These are phyloP conservation scores for Ameiurus melas DNA, from an alignment of 2,113 vertebrate species.

Conservation along the genomic window DNA sequence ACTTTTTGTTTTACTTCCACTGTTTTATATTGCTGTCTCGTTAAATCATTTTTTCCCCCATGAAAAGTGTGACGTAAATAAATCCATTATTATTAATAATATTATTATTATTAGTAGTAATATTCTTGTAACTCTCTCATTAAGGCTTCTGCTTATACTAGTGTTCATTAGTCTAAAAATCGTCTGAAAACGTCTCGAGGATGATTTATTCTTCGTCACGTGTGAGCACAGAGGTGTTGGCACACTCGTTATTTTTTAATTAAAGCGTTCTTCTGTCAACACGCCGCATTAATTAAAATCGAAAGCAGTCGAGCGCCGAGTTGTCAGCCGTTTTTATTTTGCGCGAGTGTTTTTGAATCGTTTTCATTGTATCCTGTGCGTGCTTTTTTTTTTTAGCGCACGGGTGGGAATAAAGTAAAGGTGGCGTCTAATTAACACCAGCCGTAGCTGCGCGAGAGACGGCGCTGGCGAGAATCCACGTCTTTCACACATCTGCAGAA, in stretches of 20 bases:
- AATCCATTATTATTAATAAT: not conserved
- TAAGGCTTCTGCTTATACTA: not conserved
- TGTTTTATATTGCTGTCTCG: too few species aligned
- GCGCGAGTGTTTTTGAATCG: not conserved
- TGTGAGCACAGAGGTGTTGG: conserved; percentile 9
- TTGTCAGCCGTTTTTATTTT: too few species aligned
- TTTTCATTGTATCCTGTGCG: conserved; percentile 13
- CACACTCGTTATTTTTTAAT: conserved; percentile 6
- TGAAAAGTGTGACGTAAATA: too few species aligned
- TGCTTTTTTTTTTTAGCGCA: not conserved
- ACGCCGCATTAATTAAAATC: not conserved
- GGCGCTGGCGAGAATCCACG: not conserved
- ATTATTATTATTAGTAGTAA: not conserved
- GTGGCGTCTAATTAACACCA: conserved; percentile 46
- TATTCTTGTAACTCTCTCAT: not conserved
- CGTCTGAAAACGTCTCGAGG: not conserved
- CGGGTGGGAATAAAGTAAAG: conserved; percentile 38
- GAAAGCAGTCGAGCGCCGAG: not conserved
- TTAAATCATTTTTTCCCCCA: too few species aligned
- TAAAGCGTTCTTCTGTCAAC: not conserved
- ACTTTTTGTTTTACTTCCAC: too few species aligned
- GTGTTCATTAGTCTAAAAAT: not conserved
- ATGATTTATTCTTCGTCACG: not conserved
- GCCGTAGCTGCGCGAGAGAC: conserved; percentile 14
- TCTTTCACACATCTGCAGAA: conserved; percentile 43